Evolutionary conservation across 2,113 vertebrate species (phyloP).

Genomic region (Carassius gibelio): DNA sequence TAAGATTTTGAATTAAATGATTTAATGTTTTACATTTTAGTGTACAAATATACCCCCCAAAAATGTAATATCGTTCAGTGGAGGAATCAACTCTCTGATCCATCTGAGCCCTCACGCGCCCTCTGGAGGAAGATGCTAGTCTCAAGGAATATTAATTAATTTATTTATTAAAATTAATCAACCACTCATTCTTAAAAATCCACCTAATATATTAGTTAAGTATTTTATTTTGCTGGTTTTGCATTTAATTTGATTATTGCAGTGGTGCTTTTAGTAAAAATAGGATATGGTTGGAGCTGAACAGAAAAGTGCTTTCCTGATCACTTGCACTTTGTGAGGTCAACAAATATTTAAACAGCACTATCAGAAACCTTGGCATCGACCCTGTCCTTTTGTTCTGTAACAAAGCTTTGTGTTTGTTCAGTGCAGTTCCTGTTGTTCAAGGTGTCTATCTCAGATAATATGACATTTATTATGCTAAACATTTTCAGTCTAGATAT

Average conservation of each 20-base stretch:
- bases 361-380: background rate
- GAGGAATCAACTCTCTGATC: background rate
- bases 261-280: background rate
- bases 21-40: background rate
- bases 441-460: background rate
- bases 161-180: too few species aligned
- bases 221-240: background rate
- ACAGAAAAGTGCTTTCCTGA: background rate
- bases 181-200: too few species aligned
- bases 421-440: background rate
- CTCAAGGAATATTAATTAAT: background rate
- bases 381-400: background rate
- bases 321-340: background rate
- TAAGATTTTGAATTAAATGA: background rate
- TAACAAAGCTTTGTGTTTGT: background rate
- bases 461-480: background rate
- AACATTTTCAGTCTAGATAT: background rate
- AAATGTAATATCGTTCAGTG: background rate
- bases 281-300: background rate
- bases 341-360: background rate
- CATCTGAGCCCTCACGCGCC: background rate
- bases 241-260: background rate
- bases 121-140: background rate
- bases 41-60: background rate
- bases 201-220: background rate